These are phyloP conservation scores for Machimus rusticus DNA, from an alignment of 2,888 invertebrate genomes.

Conservation along the genomic window DNA sequence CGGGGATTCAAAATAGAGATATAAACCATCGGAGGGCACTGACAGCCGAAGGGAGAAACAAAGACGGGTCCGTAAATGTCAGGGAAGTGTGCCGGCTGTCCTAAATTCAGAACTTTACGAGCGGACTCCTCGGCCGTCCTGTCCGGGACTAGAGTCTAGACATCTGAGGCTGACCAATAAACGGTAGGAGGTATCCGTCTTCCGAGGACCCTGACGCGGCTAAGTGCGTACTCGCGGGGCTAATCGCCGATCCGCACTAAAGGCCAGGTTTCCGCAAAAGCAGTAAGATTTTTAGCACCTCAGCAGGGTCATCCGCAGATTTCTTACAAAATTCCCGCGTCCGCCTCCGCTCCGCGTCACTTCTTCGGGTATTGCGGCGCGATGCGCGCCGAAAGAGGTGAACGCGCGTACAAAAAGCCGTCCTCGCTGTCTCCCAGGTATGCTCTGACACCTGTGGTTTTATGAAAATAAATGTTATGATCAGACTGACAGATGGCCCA, in stretches of 20 bases:
- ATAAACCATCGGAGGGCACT: slow-evolving; percentile 41
- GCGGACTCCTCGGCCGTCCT: background rate
- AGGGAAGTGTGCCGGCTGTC: slow-evolving; percentile 46
- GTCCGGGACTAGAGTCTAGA: slow-evolving; percentile 42
- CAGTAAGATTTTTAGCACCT: background rate
- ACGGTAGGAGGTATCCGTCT: slow-evolving; percentile 28
- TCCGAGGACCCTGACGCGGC: background rate
- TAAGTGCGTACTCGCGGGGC: background rate
- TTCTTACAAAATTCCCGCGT: background rate
- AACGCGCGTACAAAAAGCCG: background rate
- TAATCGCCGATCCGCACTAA: background rate
- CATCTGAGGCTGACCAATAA: slow-evolving; percentile 16
- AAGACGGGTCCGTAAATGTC: slow-evolving; percentile 43
- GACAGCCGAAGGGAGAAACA: slow-evolving; percentile 35
- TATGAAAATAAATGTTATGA: slow-evolving; percentile 45
- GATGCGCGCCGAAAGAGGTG: background rate
- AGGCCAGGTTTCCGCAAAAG: background rate
- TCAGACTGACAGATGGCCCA: slow-evolving; percentile 46
- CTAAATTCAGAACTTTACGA: slow-evolving; percentile 45
- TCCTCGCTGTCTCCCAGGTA: background rate
- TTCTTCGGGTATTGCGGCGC: background rate
- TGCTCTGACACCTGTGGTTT: slow-evolving; percentile 44
- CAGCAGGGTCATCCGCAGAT: background rate
- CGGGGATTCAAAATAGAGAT: slow-evolving; percentile 43
- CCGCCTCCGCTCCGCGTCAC: background rate